These are phyloP conservation scores for Typhlichthys eigenmanni DNA, from an alignment of 2,797 vertebrate genomes.

Conservation along the genomic window DNA sequence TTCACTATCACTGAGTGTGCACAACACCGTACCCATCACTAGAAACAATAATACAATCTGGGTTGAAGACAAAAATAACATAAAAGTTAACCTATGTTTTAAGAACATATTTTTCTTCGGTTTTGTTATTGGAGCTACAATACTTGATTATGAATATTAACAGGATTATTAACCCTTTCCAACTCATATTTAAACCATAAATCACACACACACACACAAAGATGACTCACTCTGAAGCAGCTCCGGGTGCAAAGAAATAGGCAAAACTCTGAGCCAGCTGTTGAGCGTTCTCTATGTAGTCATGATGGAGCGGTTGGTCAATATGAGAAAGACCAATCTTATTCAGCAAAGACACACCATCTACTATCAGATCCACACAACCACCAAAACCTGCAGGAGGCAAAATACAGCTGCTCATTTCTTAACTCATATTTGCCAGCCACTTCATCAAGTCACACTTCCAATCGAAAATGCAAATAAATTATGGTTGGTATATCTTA, in stretches of 20 bases:
- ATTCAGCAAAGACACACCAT: conserved; percentile 77
- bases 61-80: no score
- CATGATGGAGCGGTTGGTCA: conserved; percentile 78
- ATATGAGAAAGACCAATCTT: conserved; percentile 74
- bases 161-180: neutral
- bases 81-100: no score
- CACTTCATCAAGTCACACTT: neutral
- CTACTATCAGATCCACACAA: conserved; percentile 83
- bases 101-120: no score
- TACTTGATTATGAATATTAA: no score
- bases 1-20: no score
- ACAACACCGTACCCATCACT: no score
- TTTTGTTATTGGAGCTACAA: no score
- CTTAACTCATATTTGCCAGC: conserved; percentile 7
- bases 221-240: conserved; percentile 83
- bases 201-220: conserved; percentile 1
- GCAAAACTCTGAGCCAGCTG: conserved; percentile 85
- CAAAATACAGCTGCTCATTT: neutral
- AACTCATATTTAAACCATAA: neutral
- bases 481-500: conserved; percentile 10
- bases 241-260: conserved; percentile 85
- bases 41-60: no score
- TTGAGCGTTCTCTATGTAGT: conserved; percentile 77
- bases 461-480: neutral
- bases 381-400: conserved; percentile 80